These are phyloP conservation scores for Cyclopterus lumpus DNA, from an alignment of 2,797 vertebrate species.

Conservation along the genomic window DNA sequence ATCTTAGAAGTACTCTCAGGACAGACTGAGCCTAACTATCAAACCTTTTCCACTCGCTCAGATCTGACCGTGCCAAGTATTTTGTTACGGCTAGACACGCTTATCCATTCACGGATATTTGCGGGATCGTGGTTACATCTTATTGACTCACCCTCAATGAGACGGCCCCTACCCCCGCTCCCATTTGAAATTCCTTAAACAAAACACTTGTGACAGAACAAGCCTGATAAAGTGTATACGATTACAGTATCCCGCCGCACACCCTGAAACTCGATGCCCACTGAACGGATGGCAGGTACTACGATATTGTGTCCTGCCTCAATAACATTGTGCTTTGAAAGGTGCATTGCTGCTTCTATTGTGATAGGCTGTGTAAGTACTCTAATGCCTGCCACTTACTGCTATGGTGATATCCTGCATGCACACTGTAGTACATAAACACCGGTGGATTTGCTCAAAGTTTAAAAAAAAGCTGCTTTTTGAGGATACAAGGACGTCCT, in stretches of 20 bases:
- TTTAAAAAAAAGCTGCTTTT: constrained; percentile 27
- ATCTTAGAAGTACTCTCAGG: constrained; percentile 34
- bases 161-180: constrained; percentile 31
- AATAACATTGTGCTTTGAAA: constrained; percentile 72
- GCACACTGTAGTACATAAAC: constrained; percentile 49
- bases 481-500: constrained; percentile 6
- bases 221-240: constrained; percentile 76
- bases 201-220: constrained; percentile 78
- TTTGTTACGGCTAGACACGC: constrained; percentile 45
- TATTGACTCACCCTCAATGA: constrained; percentile 69
- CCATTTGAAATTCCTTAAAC: constrained; percentile 74
- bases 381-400: constrained; percentile 76
- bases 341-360: constrained; percentile 72
- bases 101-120: constrained; percentile 63
- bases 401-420: constrained; percentile 63
- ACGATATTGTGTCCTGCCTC: constrained; percentile 72
- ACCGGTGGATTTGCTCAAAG: constrained; percentile 37
- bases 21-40: constrained; percentile 26
- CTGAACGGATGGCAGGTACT: constrained; percentile 66
- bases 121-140: constrained; percentile 68
- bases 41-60: constrained; percentile 55
- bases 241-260: constrained; percentile 75
- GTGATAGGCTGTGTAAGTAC: constrained; percentile 79
- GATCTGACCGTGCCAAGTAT: constrained; percentile 40
- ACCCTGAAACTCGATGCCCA: constrained; percentile 72